These are phyloP conservation scores for Antitype chi DNA, from an alignment of 2,888 invertebrate genomes.

Conservation along the genomic window DNA sequence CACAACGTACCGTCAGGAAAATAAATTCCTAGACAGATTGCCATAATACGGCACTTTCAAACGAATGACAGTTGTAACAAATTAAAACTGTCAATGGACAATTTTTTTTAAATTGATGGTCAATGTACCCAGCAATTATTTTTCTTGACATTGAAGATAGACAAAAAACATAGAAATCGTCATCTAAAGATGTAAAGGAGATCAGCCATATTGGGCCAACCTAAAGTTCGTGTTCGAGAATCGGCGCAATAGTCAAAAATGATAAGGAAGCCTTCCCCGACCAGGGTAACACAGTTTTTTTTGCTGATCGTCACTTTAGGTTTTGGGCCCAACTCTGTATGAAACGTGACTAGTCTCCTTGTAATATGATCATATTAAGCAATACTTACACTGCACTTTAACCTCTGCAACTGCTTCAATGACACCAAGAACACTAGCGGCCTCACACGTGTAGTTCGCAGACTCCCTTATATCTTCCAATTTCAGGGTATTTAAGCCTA, in stretches of 20 bases:
- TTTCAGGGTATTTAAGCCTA: constrained; percentile 96
- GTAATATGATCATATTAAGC: not conserved
- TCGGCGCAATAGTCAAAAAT: no score
- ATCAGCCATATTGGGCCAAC: no score
- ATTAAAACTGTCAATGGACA: no score
- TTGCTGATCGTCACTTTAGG: no score
- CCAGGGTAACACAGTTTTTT: no score
- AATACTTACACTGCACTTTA: constrained; percentile 97
- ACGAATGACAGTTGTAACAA: not conserved
- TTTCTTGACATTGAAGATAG: not conserved
- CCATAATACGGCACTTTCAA: not conserved
- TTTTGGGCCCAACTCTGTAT: no score
- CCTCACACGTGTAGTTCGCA: constrained; percentile 99
- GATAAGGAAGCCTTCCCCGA: no score
- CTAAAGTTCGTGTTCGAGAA: no score
- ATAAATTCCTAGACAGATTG: not conserved
- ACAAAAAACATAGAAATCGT: not conserved
- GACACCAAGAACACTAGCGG: constrained; percentile 97
- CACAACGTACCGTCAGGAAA: not conserved
- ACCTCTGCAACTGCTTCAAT: constrained; percentile 97
- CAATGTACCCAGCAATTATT: not conserved
- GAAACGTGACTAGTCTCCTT: no score
- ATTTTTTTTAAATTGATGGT: not conserved
- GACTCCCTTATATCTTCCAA: constrained; percentile 97
- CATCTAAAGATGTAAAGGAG: not conserved